Evolutionary conservation across 2,113 vertebrate genomes (phyloP), one percentile per base, ranked within the genome.

Genomic region (Tragelaphus scriptus): DNA sequence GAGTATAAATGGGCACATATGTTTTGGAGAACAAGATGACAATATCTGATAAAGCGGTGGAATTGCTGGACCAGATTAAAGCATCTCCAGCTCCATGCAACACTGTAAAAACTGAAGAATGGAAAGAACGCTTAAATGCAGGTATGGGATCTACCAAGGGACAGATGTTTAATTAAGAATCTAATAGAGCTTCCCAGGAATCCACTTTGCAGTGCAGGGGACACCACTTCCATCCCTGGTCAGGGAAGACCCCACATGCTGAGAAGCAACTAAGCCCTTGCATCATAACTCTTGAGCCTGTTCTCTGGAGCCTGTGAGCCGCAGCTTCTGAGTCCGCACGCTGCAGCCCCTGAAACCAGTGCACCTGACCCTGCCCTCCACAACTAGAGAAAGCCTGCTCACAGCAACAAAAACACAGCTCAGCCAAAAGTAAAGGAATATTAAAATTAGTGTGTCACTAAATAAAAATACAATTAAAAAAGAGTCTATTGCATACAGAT

Each of bases 21-120:
- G 15, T 40, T 80, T 68, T 26, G 47, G 32, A 63, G 6, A 36
- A n/a, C 15, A 53, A 56, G 56, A 65, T 9, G 25, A 19, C 12
- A 68, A 5, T 2, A 32, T 12, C 9, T 19, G 40, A 44, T 12
- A 82, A 23, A 2, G 7, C 3, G 5, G 3, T n/a, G 2, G 6
- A 8, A 44, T 28, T 51, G 82, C 56, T 32, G 61, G 71, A 51
- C 28, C 21, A 17, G 91, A 5, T n/a, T 25, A 7, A 17, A 49
- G 30, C 13, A 28, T 26, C 23, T 53, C 51, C 51, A 59, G 30
- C 80, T 88, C 47, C n/a, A 17, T 4, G 44, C 1, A 26, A 36
- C 53, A 5, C 11, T n/a, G 30, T 25, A 40, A 32, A 61, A 16
- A 4, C 1, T 44, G 25, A 53, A 44, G 86, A 58, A 23, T 25